Evolutionary conservation across 1,140 invertebrate species (phyloP), one percentile per base, ranked within the genome.

Genomic region (Cryptotermes secundus): DNA sequence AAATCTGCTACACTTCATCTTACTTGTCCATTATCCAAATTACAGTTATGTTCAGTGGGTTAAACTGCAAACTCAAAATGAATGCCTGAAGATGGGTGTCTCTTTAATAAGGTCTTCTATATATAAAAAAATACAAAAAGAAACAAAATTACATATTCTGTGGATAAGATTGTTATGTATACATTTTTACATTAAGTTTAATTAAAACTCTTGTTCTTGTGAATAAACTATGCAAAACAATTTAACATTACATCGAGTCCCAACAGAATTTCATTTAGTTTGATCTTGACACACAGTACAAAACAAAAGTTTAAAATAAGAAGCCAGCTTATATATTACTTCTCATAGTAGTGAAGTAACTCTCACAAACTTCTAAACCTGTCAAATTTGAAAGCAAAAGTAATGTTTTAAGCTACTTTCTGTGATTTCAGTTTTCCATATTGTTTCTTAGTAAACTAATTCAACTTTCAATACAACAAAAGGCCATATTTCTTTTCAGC

Each of bases 191-290:
- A 72, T 10, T 26, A 72, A 6, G 26, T 72, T 72, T 26, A 26
- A 31, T 72, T n/a, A 72, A n/a, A 72, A 72, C 45, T 19, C 14
- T 31, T 72, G 59, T 72, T 72, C 7, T 31, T 16, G 7, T 31
- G n/a, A 72, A 72, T 72, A 72, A 72, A 72, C 59, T 72, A 72
- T 72, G 59, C 4, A 72, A 72, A 72, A 72, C 59, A 72, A 72
- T 72, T 72, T n/a, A 72, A 72, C 59, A 72, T 72, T n/a, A 72
- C n/a, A n/a, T 31, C n/a, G 26, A 72, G 59, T 72, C 26, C 26
- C 59, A 72, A 72, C 59, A 31, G n/a, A 72, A 31, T 16, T 72
- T n/a, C 19, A 7, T 59, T 59, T 22, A 3, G 14, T 72, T n/a
- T 31, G 19, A 72, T 72, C 59, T 49, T 19, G 19, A 31, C 14